Evolutionary conservation across 2,888 invertebrate species (phyloP).

Genomic region (Lordiphosa fenestrarum): DNA sequence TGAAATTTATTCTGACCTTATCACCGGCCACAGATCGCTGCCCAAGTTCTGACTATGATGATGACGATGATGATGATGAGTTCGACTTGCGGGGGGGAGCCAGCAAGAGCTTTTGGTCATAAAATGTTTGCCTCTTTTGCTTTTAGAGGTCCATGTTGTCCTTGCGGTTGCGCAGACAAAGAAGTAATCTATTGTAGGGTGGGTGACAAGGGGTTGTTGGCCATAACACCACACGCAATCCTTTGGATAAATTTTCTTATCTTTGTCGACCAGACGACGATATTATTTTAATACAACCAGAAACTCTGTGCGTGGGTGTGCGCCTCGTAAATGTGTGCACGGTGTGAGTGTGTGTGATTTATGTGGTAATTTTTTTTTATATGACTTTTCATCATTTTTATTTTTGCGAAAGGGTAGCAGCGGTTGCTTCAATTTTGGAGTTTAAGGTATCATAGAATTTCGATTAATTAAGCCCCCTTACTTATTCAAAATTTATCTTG

Average conservation of each 20-base stretch:
- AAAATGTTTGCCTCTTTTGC: slow-evolving; percentile 4
- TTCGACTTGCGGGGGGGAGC: slow-evolving; percentile 61
- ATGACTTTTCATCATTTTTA: slow-evolving; percentile 50
- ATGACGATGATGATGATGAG: slow-evolving; percentile 54
- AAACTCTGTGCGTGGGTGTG: slow-evolving; percentile 29
- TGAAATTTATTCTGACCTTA: slow-evolving; percentile 69
- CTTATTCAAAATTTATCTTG: no score
- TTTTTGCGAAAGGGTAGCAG: neutral
- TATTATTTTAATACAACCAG: slow-evolving; percentile 78
- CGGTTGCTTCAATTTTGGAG: no score
- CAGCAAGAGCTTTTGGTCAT: slow-evolving; percentile 49
- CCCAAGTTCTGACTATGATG: slow-evolving; percentile 25
- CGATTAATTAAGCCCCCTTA: no score
- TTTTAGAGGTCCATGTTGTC: slow-evolving; percentile 38
- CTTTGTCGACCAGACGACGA: slow-evolving; percentile 80
- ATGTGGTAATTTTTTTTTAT: slow-evolving; percentile 68
- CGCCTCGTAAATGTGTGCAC: slow-evolving; percentile 40
- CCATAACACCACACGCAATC: slow-evolving; percentile 73
- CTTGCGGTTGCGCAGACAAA: slow-evolving; percentile 65
- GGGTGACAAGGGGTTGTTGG: slow-evolving; percentile 30
- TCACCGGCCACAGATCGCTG: slow-evolving; percentile 60
- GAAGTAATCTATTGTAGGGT: slow-evolving; percentile 2
- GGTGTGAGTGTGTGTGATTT: slow-evolving; percentile 39
- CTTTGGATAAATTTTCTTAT: slow-evolving; percentile 80
- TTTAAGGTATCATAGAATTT: no score